These are phyloP conservation scores for Danio rerio DNA, from an alignment of 2,113 vertebrate genomes.

Conservation along the genomic window GRCz12tu NC_133195.1:20391001-20391500, in stretches of 20 bases:
- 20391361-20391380: constrained; percentile 36
- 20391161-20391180: background rate
- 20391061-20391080: too few species aligned
- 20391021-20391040: too few species aligned
- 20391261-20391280: constrained; percentile 49
- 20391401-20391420: constrained; percentile 43
- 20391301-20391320: constrained; percentile 54
- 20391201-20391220: constrained; percentile 32
- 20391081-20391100: too few species aligned
- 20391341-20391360: constrained; percentile 51
- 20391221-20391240: constrained; percentile 6
- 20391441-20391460: constrained; percentile 38
- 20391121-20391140: too few species aligned
- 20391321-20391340: constrained; percentile 51
- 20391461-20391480: constrained; percentile 48
- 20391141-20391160: background rate
- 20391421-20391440: constrained; percentile 60
- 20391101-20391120: too few species aligned
- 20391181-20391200: background rate
- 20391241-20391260: constrained; percentile 7
- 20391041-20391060: too few species aligned
- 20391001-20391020: too few species aligned
- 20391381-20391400: background rate
- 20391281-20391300: constrained; percentile 29
- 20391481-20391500: constrained; percentile 49